These are phyloP conservation scores for Cariama cristata DNA, from an alignment of 2,113 vertebrate species.

Conservation along the genomic window DNA sequence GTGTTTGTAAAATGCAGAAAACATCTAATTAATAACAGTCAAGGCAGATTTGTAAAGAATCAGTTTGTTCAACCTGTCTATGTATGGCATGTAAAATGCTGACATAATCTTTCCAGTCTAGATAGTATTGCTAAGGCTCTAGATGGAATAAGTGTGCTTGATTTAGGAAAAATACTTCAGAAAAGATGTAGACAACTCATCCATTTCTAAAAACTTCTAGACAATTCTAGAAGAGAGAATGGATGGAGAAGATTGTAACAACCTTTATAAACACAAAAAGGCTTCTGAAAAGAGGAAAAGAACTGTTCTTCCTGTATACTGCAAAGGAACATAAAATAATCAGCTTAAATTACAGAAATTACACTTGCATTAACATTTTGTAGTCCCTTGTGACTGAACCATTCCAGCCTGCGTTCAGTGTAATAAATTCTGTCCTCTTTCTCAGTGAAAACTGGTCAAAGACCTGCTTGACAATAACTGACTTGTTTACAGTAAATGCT, in stretches of 20 bases:
- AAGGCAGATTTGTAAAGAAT: background rate
- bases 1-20: background rate
- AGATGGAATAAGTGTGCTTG: background rate
- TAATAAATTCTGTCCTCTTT: background rate
- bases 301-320: background rate
- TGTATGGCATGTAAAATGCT: background rate
- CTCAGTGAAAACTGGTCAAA: background rate
- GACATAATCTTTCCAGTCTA: background rate
- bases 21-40: background rate
- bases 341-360: background rate
- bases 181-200: background rate
- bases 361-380: background rate
- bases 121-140: background rate
- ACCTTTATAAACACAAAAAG: background rate
- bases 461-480: background rate
- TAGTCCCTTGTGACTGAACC: background rate
- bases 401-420: background rate
- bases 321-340: background rate
- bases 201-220: background rate
- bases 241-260: background rate
- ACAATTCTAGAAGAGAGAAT: background rate
- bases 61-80: background rate
- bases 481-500: constrained; percentile 9
- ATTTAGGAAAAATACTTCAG: background rate
- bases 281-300: background rate